Evolutionary conservation across 2,888 invertebrate species (phyloP), one percentile per base, ranked within the genome.

Genomic region (Phoenoteleia sp.): DNA sequence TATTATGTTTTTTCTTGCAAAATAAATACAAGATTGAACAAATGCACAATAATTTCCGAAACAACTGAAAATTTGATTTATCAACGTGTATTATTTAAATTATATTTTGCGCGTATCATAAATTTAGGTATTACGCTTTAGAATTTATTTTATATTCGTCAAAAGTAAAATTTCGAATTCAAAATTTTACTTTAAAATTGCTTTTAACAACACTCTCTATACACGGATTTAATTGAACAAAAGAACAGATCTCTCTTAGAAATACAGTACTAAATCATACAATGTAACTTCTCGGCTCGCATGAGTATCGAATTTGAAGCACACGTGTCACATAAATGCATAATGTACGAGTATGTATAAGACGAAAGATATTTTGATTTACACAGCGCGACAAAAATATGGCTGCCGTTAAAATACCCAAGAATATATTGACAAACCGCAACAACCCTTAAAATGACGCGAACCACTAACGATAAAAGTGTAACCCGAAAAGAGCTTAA

Each of bases 381-480:
- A 91, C 89, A 87, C 81, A 81, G 87, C 85, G 87, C 86, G 89
- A 90, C 87, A 87, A 89, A 90, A 91, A 91, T 91, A 91, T 90
- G 86, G 87, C 91, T 86, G 85, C 81, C 81, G 86, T 89, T 88
- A 89, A 90, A 91, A 89, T 88, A 87, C 84, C 87, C 85, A 79
- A 66, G 86, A 33, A 75, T 86, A 74, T 79, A 75, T 81, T 49
- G 83, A 58, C 72, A 52, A 45, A 74, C 69, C 84, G 21, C 77
- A 77, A 69, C 66, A 49, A 81, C 82, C 84, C 79, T 77, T 67
- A 52, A 71, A 72, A 69, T 45, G 49, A 66, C 69, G 71, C 49
- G 60, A 71, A 56, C 64, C 62, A 54, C 58, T 81, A 67, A 84
- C 81, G 62, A 72, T 71, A 72, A 76, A 79, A 66, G 29, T 72